Conservation (phyloP, 1,140 invertebrate genomes). For the Philotrypesis tridentata region DNA sequence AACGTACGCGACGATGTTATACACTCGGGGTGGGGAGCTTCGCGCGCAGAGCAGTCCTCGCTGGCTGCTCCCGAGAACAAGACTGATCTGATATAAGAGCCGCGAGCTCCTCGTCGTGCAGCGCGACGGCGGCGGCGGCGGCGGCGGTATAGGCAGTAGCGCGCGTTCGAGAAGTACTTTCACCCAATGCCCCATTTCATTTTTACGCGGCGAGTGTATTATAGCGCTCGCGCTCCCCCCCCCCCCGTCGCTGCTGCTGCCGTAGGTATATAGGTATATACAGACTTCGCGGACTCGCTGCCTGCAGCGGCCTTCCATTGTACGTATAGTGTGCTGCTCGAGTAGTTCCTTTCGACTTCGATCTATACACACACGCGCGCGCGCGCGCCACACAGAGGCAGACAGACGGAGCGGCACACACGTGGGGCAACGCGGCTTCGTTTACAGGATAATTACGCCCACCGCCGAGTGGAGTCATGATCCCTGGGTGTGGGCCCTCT, state of each 20-base stretch:
- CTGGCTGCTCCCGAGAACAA: constrained; percentile 22
- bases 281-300: background rate
- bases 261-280: background rate
- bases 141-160: background rate
- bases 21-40: background rate
- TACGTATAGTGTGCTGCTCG: background rate
- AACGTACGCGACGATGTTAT: background rate
- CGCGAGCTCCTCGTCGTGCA: no score
- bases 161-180: constrained; percentile 62
- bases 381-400: no score
- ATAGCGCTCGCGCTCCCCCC: no score
- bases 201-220: constrained; percentile 61
- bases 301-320: background rate
- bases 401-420: no score
- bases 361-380: no score
- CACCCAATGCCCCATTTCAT: constrained; percentile 75
- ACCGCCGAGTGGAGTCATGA: constrained; percentile 27
- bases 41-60: background rate
- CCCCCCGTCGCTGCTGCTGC: no score
- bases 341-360: constrained; percentile 39
- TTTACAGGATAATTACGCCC: constrained; percentile 55
- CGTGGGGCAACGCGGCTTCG: constrained; percentile 36
- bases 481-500: constrained; percentile 29
- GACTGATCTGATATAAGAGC: constrained; percentile 66
- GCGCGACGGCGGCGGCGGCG: background rate